Base-by-base conservation (phyloP, 2,113 vertebrate species). In the Chrysemys picta region DNA sequence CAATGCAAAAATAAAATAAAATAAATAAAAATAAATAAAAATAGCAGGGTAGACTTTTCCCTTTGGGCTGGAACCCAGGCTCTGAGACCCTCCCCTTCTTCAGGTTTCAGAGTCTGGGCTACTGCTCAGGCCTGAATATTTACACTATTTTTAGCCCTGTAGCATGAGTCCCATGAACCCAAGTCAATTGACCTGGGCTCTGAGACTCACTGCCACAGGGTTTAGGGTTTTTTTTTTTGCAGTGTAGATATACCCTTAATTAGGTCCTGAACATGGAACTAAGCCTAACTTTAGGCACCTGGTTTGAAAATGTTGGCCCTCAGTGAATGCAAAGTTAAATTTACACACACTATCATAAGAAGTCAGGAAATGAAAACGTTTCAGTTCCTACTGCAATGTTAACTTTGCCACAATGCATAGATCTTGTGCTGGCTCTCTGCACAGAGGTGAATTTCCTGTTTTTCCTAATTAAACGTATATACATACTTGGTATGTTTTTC, bases 391-490 rank as follows among this genome's bases (percentile, higher is more conserved):
- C 80, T 80, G 69, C 84, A 89, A 86, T 87, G 95, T 69, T 85
- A 89, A 89, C 84, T 94, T 92, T 35, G 85, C 75, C 81, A 54
- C 86, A 92, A 95, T 76, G 91, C 0, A 0, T 6, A 83, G 29
- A 81, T 88, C 91, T 95, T 95, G n/a, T 90, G 84, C 65, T 89
- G 87, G 65, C 54, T 92, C 93, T 95, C 83, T 91, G 57, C 86
- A 92, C 3, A 82, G 94, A 95, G 42, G 79, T 92, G 92, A 91
- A 93, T 95, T 96, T 96, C 95, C 94, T 96, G 93, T 85, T 95
- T 96, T 95, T 93, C 80, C 82, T 90, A 52, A 65, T 94, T 87
- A 92, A 96, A 95, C 92, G 80, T 95, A 96, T 93, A 90, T 89
- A 94, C 91, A 85, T 91, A 91, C 89, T 96, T 90, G 13, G 38